Evolutionary conservation across 2,113 vertebrate genomes (phyloP), one percentile per base, ranked within the genome.

Genomic region (Hiodon tergisus): DNA sequence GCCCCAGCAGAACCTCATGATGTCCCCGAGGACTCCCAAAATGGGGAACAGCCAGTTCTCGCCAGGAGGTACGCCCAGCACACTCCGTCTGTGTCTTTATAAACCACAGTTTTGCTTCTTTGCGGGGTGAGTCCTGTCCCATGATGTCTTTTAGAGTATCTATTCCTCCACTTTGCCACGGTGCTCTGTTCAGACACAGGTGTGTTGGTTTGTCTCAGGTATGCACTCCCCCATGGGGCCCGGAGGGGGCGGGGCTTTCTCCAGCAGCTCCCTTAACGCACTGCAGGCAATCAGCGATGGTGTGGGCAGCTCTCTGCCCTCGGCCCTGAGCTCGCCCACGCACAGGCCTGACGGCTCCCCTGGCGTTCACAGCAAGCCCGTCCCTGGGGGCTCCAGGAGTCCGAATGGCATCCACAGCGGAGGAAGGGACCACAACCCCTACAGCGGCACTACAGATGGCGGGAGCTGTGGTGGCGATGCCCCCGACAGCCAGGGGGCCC

Each of bases 221-320:
- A 87, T 96, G 82, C 94, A 95, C 71, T 99, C 96, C 67, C 95
- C 97, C 10, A 94, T 98, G 92, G 91, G 92, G 76, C 84, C 87
- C 74, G 83, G 87, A 16, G 81, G 92, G 77, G 89, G 85, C 72
- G 89, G 86, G 83, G 92, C 83, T 74, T 99, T 96, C 85, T 98
- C 96, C 65, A 99, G 95, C 88, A 99, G 95, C 83, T 98, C 97
- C 4, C 90, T 99, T 59, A 98, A 95, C 68, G 97, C 97, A 78
- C 93, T 99, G 67, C 97, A 98, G 86, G 97, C 97, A 79, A 99
- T 99, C 74, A 99, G 97, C 69, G 97, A 99, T 77, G 96, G 97
- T 0, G 95, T 99, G 71, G 97, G 97, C 60, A 98, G 94, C 71
- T 93, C 96, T 2, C 89, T 97, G 76, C 84, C 94, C 57, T 95